Conservation (phyloP, 2,888 invertebrate genomes). For the Tholera decimalis region DNA sequence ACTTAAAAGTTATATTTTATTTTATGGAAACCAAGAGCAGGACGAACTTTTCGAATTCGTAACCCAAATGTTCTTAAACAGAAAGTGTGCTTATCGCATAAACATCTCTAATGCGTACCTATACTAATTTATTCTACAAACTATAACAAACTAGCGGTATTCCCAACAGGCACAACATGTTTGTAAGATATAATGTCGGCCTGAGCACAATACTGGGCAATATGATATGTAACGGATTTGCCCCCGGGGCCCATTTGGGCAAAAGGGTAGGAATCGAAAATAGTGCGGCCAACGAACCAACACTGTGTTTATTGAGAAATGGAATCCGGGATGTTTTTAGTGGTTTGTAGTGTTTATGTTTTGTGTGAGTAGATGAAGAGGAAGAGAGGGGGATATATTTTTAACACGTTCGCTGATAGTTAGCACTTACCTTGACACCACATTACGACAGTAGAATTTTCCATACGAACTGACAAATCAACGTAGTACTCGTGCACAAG, state of each 20-base stretch:
- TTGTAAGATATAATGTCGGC: constrained; percentile 59
- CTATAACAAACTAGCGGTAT: constrained; percentile 39
- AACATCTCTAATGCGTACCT: constrained; percentile 8
- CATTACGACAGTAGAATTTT: too few species aligned
- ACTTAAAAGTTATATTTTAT: not conserved
- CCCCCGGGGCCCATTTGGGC: constrained; percentile 63
- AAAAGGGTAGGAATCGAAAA: constrained; percentile 62
- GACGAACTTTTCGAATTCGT: not conserved
- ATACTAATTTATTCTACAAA: constrained; percentile 12
- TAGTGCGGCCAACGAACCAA: constrained; percentile 58
- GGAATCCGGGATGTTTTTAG: constrained; percentile 42
- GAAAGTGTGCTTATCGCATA: not conserved
- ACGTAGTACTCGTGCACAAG: too few species aligned
- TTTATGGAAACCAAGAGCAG: not conserved
- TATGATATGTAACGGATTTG: constrained; percentile 65
- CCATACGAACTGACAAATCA: too few species aligned
- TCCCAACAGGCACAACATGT: constrained; percentile 56
- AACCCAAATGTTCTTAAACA: not conserved
- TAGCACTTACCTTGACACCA: too few species aligned
- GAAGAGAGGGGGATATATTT: too few species aligned
- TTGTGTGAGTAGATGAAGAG: not conserved
- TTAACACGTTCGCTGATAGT: too few species aligned
- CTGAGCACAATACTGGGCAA: constrained; percentile 56
- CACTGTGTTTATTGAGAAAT: constrained; percentile 48
- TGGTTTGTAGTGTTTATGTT: constrained; percentile 20